Percentiles rank a stretch among this genome's conserved stretches.
Evolutionary conservation across 30 jellyfish, hydroid and myxozoan genomes (phyloP).

Genomic region (Mastigias papua): DNA sequence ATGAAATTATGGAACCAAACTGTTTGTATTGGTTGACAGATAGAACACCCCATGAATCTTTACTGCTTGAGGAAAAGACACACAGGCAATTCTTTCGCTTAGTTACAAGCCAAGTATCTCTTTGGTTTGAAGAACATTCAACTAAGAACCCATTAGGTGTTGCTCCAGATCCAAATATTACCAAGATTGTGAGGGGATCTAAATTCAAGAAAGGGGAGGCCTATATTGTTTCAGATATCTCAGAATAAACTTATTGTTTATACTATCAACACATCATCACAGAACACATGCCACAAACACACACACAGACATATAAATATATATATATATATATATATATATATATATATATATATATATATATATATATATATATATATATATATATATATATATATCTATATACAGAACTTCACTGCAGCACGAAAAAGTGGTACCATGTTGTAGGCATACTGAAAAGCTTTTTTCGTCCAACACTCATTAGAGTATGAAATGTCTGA

Average conservation of each 20-base stretch:
- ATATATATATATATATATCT: too few species aligned
- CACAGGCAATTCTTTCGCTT: conserved; percentile 77
- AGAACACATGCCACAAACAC: too few species aligned
- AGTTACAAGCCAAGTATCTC: conserved; percentile 81
- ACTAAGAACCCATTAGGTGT: conserved; percentile 83
- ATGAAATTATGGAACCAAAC: conserved; percentile 60
- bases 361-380: too few species aligned
- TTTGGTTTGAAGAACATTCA: conserved; percentile 90
- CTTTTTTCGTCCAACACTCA: too few species aligned
- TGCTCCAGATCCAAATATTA: conserved; percentile 76
- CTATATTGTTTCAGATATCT: neutral
- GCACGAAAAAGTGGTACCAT: too few species aligned
- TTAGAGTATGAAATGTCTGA: too few species aligned
- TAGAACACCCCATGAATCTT: conserved; percentile 89
- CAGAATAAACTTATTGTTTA: neutral
- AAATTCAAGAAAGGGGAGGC: conserved; percentile 62
- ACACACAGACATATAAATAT: too few species aligned
- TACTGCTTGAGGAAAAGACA: conserved; percentile 49
- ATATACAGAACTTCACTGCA: too few species aligned
- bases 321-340: too few species aligned
- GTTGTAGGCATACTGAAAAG: too few species aligned
- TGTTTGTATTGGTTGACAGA: conserved; percentile 81
- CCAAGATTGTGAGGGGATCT: conserved; percentile 81
- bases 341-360: too few species aligned
- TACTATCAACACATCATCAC: too few species aligned